Conservation (phyloP, 2,888 invertebrate species). For the Tubulanus polymorphus region DNA sequence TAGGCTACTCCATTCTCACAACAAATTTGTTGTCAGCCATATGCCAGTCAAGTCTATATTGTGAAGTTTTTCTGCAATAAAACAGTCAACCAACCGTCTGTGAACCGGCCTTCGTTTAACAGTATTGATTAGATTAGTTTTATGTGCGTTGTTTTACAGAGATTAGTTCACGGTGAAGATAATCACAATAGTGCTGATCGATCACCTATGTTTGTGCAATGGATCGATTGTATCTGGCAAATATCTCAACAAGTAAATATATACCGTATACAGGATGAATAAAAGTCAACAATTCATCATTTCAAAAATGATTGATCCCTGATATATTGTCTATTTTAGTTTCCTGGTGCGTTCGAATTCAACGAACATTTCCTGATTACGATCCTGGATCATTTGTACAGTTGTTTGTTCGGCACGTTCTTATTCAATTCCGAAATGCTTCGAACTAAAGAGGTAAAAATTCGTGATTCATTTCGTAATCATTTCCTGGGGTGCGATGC, state of each 20-base stretch:
- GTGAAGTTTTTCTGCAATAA: neutral
- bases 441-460: conserved; percentile 64
- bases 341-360: conserved; percentile 96
- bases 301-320: no score
- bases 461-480: no score
- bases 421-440: conserved; percentile 82
- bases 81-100: neutral
- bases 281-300: no score
- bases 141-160: no score
- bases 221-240: conserved; percentile 96
- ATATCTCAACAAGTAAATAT: conserved; percentile 68
- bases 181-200: conserved; percentile 95
- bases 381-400: conserved; percentile 93
- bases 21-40: no score
- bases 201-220: conserved; percentile 97
- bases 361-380: conserved; percentile 92
- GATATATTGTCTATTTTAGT: conserved; percentile 74
- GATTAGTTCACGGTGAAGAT: conserved; percentile 96
- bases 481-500: no score
- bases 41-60: no score
- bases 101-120: no score
- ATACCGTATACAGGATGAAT: no score
- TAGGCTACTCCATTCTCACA: no score
- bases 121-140: no score
- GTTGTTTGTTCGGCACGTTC: conserved; percentile 97